Conservation (phyloP, 2,888 invertebrate species). For the Oeneis ivallda region DNA sequence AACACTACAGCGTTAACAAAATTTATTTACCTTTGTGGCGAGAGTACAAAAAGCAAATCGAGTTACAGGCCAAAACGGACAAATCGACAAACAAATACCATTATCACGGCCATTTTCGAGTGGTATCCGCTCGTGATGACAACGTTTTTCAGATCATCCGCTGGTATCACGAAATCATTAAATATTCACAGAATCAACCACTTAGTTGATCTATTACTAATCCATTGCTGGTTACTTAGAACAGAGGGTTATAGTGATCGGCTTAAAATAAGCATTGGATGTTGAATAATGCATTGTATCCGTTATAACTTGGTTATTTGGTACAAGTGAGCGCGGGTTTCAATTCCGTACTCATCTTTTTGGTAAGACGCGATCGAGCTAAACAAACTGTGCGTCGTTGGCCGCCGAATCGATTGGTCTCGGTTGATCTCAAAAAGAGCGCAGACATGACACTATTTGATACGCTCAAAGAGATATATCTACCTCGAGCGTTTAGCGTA, state of each 20-base stretch:
- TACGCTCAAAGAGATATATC: constrained; percentile 11
- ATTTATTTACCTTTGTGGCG: constrained; percentile 72
- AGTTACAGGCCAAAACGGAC: constrained; percentile 78
- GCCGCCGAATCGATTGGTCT: constrained; percentile 71
- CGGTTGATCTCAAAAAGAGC: constrained; percentile 52
- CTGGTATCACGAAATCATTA: constrained; percentile 33
- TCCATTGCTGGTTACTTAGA: constrained; percentile 45
- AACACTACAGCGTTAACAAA: constrained; percentile 68
- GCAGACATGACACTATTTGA: constrained; percentile 46
- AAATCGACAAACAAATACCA: constrained; percentile 79
- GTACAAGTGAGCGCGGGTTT: constrained; percentile 52
- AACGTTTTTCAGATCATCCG: constrained; percentile 64
- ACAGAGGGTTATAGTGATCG: not conserved
- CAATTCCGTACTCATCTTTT: constrained; percentile 75
- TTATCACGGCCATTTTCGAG: constrained; percentile 77
- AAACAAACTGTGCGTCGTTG: constrained; percentile 72
- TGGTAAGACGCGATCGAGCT: constrained; percentile 65
- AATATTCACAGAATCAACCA: not conserved
- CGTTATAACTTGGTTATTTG: constrained; percentile 29
- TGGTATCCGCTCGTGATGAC: constrained; percentile 76
- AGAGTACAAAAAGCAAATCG: constrained; percentile 77
- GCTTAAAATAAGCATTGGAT: constrained; percentile 45
- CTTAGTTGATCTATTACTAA: not conserved
- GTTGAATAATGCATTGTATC: not conserved
- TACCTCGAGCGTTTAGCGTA: not conserved